Percentiles rank a stretch among this genome's conserved stretches.
phyloP scores from a whole-genome alignment of 1,140 invertebrate species.

The fruit fly (Drosophila melanogaster) region DNA sequence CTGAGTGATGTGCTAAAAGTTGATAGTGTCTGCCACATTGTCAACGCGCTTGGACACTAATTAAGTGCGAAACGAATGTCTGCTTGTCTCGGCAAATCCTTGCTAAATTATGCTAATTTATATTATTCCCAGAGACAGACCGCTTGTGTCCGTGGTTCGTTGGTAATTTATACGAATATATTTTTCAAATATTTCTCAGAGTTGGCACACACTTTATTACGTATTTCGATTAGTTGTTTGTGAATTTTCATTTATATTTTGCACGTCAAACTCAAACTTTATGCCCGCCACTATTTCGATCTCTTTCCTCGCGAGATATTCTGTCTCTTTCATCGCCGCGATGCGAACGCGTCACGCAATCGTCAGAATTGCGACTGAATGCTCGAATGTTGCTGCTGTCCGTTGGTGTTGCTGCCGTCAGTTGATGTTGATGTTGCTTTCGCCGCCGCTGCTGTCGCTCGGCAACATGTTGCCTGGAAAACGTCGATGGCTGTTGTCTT shows the following conservation, averaged over 20 bases:
- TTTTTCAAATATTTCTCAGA: neutral
- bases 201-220: slow-evolving; percentile 28
- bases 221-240: slow-evolving; percentile 19
- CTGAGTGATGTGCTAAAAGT: slow-evolving; percentile 66
- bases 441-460: slow-evolving; percentile 19
- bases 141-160: neutral
- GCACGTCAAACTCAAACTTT: slow-evolving; percentile 12
- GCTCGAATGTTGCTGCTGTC: slow-evolving; percentile 57
- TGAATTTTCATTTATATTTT: slow-evolving; percentile 27
- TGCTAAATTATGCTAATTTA: slow-evolving; percentile 39
- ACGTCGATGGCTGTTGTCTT: slow-evolving; percentile 17
- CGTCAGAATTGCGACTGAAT: slow-evolving; percentile 62
- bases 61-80: slow-evolving; percentile 75
- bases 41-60: slow-evolving; percentile 72
- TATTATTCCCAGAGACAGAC: slow-evolving; percentile 8
- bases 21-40: slow-evolving; percentile 80
- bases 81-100: slow-evolving; percentile 29
- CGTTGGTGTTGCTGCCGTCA: slow-evolving; percentile 41
- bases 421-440: slow-evolving; percentile 43
- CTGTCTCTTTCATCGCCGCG: slow-evolving; percentile 28
- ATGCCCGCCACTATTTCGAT: neutral
- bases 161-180: slow-evolving; percentile 8
- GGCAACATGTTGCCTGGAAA: slow-evolving; percentile 67
- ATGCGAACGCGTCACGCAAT: slow-evolving; percentile 52
- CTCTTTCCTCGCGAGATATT: neutral